phyloP scores from a whole-genome alignment of 2,113 vertebrate species.

The Propithecus coquereli region DNA sequence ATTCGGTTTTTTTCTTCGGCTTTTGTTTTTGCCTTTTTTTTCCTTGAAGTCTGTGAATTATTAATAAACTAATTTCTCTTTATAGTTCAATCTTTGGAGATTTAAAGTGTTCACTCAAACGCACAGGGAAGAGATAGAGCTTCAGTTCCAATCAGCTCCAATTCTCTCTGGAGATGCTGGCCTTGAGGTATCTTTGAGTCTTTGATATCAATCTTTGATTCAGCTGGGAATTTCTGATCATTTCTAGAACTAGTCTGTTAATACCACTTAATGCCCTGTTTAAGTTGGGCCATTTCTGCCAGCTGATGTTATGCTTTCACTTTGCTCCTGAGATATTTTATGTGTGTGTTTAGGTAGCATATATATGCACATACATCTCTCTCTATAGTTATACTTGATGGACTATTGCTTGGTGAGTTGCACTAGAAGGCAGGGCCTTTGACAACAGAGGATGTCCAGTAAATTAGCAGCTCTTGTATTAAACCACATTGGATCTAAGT shows the following conservation, averaged over 20 bases:
- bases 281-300: constrained; percentile 68
- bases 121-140: constrained; percentile 79
- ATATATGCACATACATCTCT: not conserved
- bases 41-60: constrained; percentile 86
- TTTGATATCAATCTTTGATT: constrained; percentile 86
- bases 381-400: not conserved
- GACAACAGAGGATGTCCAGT: not conserved
- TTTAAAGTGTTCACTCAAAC: constrained; percentile 86
- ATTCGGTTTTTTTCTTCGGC: constrained; percentile 85
- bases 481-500: constrained; percentile 21
- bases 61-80: constrained; percentile 90
- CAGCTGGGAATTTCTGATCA: constrained; percentile 80
- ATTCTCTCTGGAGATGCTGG: constrained; percentile 80
- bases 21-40: constrained; percentile 85
- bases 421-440: not conserved
- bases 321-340: constrained; percentile 56
- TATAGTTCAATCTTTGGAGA: constrained; percentile 89
- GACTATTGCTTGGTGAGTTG: not conserved
- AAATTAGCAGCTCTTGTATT: not conserved
- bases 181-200: constrained; percentile 83
- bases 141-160: constrained; percentile 81
- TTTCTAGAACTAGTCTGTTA: constrained; percentile 79
- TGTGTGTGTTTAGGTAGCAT: constrained; percentile 26
- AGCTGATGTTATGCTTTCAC: constrained; percentile 60
- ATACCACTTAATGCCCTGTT: constrained; percentile 82